Conservation (phyloP, 2,888 invertebrate genomes). For the Aelia acuminata region DNA sequence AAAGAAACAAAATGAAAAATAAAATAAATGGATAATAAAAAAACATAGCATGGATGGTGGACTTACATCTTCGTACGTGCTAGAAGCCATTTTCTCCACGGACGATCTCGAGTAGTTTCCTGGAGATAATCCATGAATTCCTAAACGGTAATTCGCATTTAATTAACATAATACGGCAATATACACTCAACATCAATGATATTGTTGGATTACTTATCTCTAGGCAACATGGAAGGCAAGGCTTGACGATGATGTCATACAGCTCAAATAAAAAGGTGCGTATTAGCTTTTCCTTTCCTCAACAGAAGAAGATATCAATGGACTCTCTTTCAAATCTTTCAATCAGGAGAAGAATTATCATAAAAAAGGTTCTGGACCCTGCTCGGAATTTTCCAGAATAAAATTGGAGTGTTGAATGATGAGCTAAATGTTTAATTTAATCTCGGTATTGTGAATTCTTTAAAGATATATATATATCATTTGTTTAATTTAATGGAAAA, state of each 20-base stretch:
- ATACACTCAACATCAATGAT: constrained; percentile 15
- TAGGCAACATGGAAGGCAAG: background rate
- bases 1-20: background rate
- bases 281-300: background rate
- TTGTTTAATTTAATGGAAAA: too few relatives aligned
- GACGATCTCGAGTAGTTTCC: background rate
- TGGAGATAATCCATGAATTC: constrained; percentile 26
- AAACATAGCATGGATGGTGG: background rate
- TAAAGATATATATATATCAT: too few relatives aligned
- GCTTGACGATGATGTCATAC: background rate
- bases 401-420: too few relatives aligned
- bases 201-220: background rate
- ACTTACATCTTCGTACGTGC: background rate
- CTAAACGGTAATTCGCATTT: constrained; percentile 34
- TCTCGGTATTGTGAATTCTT: too few relatives aligned
- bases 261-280: background rate
- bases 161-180: constrained; percentile 6
- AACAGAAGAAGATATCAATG: too few relatives aligned
- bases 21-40: background rate
- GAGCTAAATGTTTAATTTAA: too few relatives aligned
- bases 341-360: too few relatives aligned
- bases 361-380: too few relatives aligned
- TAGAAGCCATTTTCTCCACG: constrained; percentile 31
- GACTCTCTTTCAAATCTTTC: too few relatives aligned
- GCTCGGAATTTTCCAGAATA: too few relatives aligned